Conservation (phyloP, 2,888 invertebrate species). For the Halocaridina rubra region DNA sequence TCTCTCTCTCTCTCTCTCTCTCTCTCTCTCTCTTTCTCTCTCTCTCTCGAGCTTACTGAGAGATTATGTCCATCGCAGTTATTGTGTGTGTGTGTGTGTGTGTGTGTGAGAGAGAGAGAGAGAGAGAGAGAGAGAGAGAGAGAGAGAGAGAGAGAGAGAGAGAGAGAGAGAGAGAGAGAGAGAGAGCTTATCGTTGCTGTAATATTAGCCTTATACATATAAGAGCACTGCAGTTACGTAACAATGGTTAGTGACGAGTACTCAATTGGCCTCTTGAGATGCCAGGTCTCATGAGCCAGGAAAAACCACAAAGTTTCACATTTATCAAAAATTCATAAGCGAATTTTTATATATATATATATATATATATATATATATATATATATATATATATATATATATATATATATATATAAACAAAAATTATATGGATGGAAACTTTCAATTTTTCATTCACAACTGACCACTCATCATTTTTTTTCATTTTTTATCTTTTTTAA, state of each 20-base stretch:
- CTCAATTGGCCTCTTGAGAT: neutral
- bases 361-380: too few relatives aligned
- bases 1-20: neutral
- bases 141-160: neutral
- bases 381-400: too few relatives aligned
- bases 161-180: neutral
- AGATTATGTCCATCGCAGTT: neutral
- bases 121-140: neutral
- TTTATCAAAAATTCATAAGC: too few relatives aligned
- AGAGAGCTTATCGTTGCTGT: too few relatives aligned
- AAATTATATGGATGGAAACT: too few relatives aligned
- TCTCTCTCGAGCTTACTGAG: neutral
- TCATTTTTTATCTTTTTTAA: too few relatives aligned
- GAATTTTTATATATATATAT: too few relatives aligned
- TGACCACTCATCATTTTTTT: too few relatives aligned
- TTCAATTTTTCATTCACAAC: too few relatives aligned
- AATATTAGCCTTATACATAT: neutral
- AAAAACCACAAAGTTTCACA: neutral
- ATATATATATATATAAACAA: too few relatives aligned
- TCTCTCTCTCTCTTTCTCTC: neutral
- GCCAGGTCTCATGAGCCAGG: neutral
- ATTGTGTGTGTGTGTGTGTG: neutral
- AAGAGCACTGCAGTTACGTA: neutral
- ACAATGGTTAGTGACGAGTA: neutral
- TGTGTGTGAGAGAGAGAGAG: neutral